Evolutionary conservation across 2,113 vertebrate species (phyloP).

Genomic region (Notothenia rossii): DNA sequence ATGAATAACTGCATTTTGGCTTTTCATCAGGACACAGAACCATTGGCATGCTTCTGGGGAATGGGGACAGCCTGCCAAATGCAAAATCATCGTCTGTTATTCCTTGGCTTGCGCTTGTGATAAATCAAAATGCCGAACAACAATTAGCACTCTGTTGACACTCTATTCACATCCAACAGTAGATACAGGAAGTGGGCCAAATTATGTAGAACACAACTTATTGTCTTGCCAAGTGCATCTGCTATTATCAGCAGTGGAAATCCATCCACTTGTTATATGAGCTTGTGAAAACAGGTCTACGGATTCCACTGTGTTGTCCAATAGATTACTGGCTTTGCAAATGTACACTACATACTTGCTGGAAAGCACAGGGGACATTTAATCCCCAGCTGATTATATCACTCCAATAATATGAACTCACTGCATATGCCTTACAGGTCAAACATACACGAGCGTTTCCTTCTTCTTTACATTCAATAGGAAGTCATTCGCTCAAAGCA

Average conservation of each 20-base stretch:
- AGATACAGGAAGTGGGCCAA: constrained; percentile 77
- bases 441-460: constrained; percentile 57
- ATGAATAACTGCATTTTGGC: constrained; percentile 55
- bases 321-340: constrained; percentile 47
- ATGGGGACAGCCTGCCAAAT: constrained; percentile 66
- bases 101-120: constrained; percentile 67
- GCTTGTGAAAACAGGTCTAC: constrained; percentile 64
- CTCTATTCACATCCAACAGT: constrained; percentile 72
- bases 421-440: constrained; percentile 75
- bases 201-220: constrained; percentile 66
- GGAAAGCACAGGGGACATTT: constrained; percentile 56
- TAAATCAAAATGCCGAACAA: constrained; percentile 74
- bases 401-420: constrained; percentile 58
- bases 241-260: constrained; percentile 65
- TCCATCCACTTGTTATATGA: constrained; percentile 75
- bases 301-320: constrained; percentile 52
- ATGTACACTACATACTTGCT: constrained; percentile 50
- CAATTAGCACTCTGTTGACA: constrained; percentile 81
- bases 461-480: constrained; percentile 77
- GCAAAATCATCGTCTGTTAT: constrained; percentile 71
- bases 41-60: constrained; percentile 56
- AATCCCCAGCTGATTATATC: constrained; percentile 66
- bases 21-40: constrained; percentile 58
- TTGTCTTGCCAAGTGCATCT: constrained; percentile 80
- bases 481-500: constrained; percentile 73